Conservation (phyloP, 2,797 vertebrate genomes). For the Sebastes vulpes region DNA sequence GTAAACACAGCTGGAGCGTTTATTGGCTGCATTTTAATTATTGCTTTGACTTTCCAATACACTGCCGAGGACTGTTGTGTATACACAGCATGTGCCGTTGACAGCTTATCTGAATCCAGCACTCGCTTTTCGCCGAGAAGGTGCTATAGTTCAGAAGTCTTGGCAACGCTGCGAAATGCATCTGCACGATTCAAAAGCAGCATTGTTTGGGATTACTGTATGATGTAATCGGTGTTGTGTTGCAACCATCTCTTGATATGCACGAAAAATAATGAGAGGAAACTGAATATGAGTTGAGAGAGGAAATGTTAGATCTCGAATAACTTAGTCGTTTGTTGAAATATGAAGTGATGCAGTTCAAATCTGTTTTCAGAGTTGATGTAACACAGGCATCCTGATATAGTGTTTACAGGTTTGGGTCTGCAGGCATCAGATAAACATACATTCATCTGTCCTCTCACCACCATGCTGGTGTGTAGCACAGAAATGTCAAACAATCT, state of each 20-base stretch:
- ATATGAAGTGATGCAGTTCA: not conserved
- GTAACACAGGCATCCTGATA: not conserved
- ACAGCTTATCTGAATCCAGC: conserved; percentile 63
- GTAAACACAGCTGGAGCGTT: conserved; percentile 84
- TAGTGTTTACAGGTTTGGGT: conserved; percentile 36
- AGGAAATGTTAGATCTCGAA: not conserved
- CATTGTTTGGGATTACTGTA: conserved; percentile 45
- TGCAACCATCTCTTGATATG: not conserved
- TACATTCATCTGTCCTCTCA: conserved; percentile 32
- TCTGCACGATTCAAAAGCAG: conserved; percentile 45
- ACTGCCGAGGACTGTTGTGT: conserved; percentile 77
- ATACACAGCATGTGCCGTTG: conserved; percentile 73
- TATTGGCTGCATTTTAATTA: conserved; percentile 82
- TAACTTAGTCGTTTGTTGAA: not conserved
- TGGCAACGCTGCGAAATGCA: conserved; percentile 29
- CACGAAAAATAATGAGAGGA: not conserved
- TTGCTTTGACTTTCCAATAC: conserved; percentile 76
- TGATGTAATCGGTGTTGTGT: conserved; percentile 10
- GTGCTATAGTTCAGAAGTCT: conserved; percentile 38
- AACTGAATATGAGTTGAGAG: not conserved
- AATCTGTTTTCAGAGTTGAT: conserved; percentile 5
- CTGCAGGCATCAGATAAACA: conserved; percentile 46
- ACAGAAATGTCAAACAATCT: conserved; percentile 62
- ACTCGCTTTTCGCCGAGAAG: conserved; percentile 21
- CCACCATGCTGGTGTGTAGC: conserved; percentile 23